Base-by-base conservation (phyloP, 2,888 invertebrate genomes). In the Podotricha telesiphe region DNA sequence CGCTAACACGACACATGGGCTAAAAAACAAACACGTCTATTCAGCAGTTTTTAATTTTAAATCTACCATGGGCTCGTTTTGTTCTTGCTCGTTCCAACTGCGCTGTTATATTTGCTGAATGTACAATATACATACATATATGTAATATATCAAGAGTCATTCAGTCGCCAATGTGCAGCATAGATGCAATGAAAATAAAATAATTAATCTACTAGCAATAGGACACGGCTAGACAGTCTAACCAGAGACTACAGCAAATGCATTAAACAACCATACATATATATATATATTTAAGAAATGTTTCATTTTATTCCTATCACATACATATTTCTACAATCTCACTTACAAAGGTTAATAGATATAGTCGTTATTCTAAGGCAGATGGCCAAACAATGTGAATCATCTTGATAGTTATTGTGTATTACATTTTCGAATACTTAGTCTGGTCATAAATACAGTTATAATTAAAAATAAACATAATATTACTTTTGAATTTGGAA, bases 41-140 rank as follows among this genome's bases (percentile, higher is more conserved):
- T 78, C 79, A 79, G 74, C 74, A 73, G 70, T 75, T 77, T 80
- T 79, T 78, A 77, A 78, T 78, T 78, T 76, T 75, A 76, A 76
- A 78, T 73, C 76, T 66, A 68, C 72, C 71, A 66, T 70, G 62
- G 72, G 74, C 70, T 72, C 70, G 70, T 71, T 74, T 69, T 75
- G 73, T 73, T 65, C 74, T 74, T 71, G 67, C 55, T 70, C 69
- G 58, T 66, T 59, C 62, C 66, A 67, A 63, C 62, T 68, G 67
- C 70, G 51, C 59, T 59, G 45, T 65, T 65, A 55, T 45, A 63
- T 68, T 71, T 63, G 45, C 17, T 55, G 61, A 51, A 64, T 56
- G 40, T 63, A 59, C 59, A 61, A 28, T 28, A 2, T 28, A 28
- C 28, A 28, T 28, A 28, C 6, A 28, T 28, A 6, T 17, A 22